A percentile compares a stretch with the other conserved stretches of the same genome.
Evolutionary conservation across 2,797 vertebrate genomes (phyloP).

Genomic region (Sebastes goodei): DNA sequence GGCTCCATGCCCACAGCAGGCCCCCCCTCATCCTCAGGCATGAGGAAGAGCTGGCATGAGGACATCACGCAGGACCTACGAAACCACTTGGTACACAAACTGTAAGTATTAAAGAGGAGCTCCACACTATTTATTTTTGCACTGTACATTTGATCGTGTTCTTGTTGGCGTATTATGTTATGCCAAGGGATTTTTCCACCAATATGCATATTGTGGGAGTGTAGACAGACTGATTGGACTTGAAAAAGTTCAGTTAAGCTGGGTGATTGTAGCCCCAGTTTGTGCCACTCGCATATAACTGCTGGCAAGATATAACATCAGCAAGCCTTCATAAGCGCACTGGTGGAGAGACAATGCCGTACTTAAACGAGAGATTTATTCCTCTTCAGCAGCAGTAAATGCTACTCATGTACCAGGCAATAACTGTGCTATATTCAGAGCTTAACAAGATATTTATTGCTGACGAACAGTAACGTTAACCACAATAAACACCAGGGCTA

Average conservation of each 20-base stretch:
- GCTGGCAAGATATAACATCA: too few species aligned
- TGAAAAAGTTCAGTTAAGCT: neutral
- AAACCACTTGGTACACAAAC: slow-evolving; percentile 95
- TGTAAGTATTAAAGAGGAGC: slow-evolving; percentile 79
- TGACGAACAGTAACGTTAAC: neutral
- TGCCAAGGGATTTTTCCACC: neutral
- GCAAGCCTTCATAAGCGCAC: neutral
- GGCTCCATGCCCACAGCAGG: slow-evolving; percentile 92
- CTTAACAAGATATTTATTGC: neutral
- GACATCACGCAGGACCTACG: slow-evolving; percentile 96
- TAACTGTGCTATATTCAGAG: neutral
- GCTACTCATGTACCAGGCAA: accelerated
- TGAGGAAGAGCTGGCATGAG: slow-evolving; percentile 96
- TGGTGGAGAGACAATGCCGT: neutral
- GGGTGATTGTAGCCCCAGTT: neutral
- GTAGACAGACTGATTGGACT: neutral
- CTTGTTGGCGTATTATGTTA: neutral
- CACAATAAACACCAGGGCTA: neutral
- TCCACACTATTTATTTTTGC: neutral
- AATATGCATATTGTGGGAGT: neutral
- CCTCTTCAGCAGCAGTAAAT: neutral
- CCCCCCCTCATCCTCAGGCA: slow-evolving; percentile 89
- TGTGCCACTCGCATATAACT: neutral
- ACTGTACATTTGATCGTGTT: neutral
- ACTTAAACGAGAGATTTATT: neutral